phyloP scores from a whole-genome alignment of 2,888 invertebrate genomes.

The Nipponacmea schrenckii region DNA sequence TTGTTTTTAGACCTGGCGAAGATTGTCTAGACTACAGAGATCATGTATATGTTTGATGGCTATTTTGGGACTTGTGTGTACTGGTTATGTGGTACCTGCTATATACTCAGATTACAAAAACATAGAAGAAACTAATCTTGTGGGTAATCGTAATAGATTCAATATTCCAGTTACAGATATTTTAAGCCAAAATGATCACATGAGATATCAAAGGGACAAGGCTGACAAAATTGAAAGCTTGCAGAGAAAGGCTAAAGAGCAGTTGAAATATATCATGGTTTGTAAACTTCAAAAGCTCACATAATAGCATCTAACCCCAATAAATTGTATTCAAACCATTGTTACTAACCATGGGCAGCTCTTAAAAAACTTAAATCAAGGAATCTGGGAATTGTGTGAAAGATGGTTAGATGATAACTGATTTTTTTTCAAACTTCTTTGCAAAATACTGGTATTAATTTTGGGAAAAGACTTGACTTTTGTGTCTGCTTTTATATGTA shows the following conservation, averaged over 20 bases:
- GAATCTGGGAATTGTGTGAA: too few species aligned
- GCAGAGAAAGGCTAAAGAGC: slow-evolving; percentile 36
- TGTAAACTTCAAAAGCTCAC: slow-evolving; percentile 2
- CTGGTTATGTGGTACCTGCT: slow-evolving; percentile 50
- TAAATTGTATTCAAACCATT: background rate
- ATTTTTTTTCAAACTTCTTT: too few species aligned
- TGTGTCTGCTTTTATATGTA: too few species aligned
- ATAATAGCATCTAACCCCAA: background rate
- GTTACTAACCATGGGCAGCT: background rate
- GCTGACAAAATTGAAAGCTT: slow-evolving; percentile 31
- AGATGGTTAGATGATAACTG: too few species aligned
- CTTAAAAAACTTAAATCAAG: too few species aligned
- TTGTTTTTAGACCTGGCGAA: slow-evolving; percentile 58
- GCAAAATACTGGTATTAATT: too few species aligned
- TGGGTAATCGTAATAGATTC: slow-evolving; percentile 3
- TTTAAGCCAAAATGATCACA: background rate
- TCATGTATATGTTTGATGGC: slow-evolving; percentile 52
- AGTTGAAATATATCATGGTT: slow-evolving; percentile 36
- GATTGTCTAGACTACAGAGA: slow-evolving; percentile 62
- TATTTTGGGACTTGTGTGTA: slow-evolving; percentile 46
- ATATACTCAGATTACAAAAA: slow-evolving; percentile 35
- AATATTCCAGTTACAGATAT: background rate
- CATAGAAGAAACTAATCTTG: slow-evolving; percentile 6
- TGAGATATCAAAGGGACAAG: background rate
- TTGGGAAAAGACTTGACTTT: too few species aligned